Conservation (phyloP, 2,888 invertebrate genomes). For the Eupithecia vulgata region DNA sequence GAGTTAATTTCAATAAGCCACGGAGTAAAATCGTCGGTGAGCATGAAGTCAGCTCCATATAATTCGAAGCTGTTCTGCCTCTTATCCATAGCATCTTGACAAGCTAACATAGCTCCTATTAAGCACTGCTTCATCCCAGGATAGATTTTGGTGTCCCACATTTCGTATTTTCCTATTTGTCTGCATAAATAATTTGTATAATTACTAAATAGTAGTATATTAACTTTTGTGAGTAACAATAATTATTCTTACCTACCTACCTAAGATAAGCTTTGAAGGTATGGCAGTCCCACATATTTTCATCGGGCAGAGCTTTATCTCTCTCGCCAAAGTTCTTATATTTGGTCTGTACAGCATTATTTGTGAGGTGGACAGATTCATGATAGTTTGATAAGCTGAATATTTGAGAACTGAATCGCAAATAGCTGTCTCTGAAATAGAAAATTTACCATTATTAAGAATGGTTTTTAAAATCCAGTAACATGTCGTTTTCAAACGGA, state of each 20-base stretch:
- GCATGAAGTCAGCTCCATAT: constrained; percentile 98
- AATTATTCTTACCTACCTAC: constrained; percentile 66
- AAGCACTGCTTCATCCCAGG: constrained; percentile 93
- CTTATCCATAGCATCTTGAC: constrained; percentile 93
- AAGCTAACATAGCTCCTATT: constrained; percentile 92
- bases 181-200: constrained; percentile 68
- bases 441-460: background rate
- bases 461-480: background rate
- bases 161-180: constrained; percentile 89
- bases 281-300: constrained; percentile 98
- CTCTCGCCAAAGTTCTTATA: constrained; percentile 89
- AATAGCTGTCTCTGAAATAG: constrained; percentile 90
- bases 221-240: constrained; percentile 24
- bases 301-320: constrained; percentile 90
- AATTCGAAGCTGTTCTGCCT: constrained; percentile 94
- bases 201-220: constrained; percentile 25
- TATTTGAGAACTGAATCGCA: constrained; percentile 95
- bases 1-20: constrained; percentile 98
- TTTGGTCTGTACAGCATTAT: constrained; percentile 96
- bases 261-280: constrained; percentile 89
- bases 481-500: background rate
- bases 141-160: constrained; percentile 93
- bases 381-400: constrained; percentile 94
- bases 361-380: constrained; percentile 96
- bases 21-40: constrained; percentile 93